These are phyloP conservation scores for Phalloptychus januarius DNA, from an alignment of 2,797 vertebrate species.

Conservation along the genomic window DNA sequence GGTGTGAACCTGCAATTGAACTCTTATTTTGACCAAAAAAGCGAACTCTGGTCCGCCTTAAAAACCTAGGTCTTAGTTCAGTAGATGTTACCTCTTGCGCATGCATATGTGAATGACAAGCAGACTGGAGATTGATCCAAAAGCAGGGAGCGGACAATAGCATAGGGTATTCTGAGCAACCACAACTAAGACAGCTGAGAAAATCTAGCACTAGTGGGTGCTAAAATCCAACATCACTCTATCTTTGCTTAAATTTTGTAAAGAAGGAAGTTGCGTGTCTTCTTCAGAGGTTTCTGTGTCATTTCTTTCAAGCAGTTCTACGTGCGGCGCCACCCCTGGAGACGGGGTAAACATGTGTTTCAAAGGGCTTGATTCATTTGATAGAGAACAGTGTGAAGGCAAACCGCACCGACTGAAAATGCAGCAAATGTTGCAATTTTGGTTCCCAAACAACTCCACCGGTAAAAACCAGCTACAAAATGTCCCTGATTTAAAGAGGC, in stretches of 20 bases:
- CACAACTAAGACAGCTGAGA: neutral
- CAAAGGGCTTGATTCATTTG: neutral
- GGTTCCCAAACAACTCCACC: neutral
- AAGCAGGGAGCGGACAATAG: neutral
- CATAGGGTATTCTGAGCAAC: neutral
- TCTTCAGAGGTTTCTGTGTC: neutral
- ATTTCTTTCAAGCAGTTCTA: neutral
- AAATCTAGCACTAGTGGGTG: neutral
- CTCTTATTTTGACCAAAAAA: neutral
- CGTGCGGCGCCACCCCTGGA: neutral
- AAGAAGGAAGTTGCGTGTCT: neutral
- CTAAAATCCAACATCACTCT: neutral
- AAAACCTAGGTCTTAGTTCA: neutral
- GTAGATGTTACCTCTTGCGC: neutral
- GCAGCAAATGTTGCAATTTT: neutral
- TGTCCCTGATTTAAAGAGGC: conserved; percentile 73
- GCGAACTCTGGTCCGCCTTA: neutral
- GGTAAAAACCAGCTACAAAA: conserved; percentile 62
- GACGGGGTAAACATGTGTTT: neutral
- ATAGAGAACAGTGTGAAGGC: neutral
- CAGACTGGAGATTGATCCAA: too few species aligned
- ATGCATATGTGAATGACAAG: neutral
- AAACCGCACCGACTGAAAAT: neutral
- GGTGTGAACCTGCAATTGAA: neutral
- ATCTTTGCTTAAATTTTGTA: neutral